These are phyloP conservation scores for Oceanodroma leucorhoa DNA, from an alignment of 2,797 vertebrate genomes.

Conservation along the genomic window DNA sequence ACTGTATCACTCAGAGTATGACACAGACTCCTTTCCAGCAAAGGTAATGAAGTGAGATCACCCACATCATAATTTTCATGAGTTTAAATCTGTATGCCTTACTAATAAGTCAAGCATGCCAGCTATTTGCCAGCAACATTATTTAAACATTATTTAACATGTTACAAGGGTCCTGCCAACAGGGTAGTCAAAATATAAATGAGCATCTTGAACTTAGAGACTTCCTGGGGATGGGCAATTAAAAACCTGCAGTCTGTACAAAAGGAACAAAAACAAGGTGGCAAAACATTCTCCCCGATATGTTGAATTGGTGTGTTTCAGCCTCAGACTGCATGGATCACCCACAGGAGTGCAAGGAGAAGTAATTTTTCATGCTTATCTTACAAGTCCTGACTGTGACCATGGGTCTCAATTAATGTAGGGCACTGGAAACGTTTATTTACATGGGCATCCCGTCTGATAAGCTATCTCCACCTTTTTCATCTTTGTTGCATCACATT, in stretches of 20 bases:
- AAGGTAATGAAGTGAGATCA: slow-evolving; percentile 25
- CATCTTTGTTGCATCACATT: background rate
- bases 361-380: background rate
- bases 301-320: background rate
- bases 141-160: background rate
- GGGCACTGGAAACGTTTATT: background rate
- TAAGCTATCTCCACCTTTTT: background rate
- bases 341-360: background rate
- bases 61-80: background rate
- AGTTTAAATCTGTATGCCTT: background rate
- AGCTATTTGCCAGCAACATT: background rate
- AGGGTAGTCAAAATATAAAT: background rate
- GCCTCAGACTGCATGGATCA: background rate
- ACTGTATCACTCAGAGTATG: background rate
- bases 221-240: background rate
- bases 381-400: background rate
- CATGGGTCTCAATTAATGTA: background rate
- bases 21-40: background rate
- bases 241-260: background rate
- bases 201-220: background rate
- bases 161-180: background rate
- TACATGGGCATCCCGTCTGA: background rate
- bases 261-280: background rate
- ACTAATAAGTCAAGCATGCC: background rate
- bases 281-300: background rate